Conservation (phyloP, 2,113 vertebrate species). For the Trochalopteron elliotii region DNA sequence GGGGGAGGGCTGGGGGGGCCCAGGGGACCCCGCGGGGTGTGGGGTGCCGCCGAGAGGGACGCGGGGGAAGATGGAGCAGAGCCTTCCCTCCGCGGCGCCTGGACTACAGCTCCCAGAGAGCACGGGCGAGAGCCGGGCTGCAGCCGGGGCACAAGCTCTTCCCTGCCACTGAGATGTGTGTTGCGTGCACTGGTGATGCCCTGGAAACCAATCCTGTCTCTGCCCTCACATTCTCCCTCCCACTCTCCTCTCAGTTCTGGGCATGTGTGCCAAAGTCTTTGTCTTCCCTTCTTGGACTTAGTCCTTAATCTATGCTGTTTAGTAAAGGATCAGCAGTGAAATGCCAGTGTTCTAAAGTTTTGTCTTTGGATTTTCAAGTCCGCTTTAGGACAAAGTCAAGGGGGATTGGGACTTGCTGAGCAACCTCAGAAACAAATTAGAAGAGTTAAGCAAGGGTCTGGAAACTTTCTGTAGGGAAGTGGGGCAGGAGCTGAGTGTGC, state of each 20-base stretch:
- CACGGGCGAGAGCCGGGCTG: neutral
- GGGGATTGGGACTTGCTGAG: neutral
- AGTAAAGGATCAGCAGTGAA: neutral
- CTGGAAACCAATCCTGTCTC: neutral
- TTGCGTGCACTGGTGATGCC: neutral
- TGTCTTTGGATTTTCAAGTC: neutral
- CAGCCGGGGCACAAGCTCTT: neutral
- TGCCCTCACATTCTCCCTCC: neutral
- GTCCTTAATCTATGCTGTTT: neutral
- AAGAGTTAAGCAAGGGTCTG: neutral
- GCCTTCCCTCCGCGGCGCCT: neutral
- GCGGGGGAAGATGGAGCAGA: constrained; percentile 44
- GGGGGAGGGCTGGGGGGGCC: neutral
- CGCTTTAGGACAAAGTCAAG: neutral
- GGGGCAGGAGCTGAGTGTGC: neutral
- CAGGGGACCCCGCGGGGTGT: neutral
- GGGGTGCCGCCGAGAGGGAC: neutral
- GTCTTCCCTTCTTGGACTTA: neutral
- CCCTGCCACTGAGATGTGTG: neutral
- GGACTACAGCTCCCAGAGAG: constrained; percentile 56
- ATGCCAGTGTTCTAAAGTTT: neutral
- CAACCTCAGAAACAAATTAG: neutral
- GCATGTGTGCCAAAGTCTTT: neutral
- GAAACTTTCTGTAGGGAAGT: neutral
- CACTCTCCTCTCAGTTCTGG: neutral